Percentiles rank a stretch among this genome's conserved stretches.
Evolutionary conservation across 2,888 invertebrate species (phyloP).

Genomic region (Oscheius sp.): DNA sequence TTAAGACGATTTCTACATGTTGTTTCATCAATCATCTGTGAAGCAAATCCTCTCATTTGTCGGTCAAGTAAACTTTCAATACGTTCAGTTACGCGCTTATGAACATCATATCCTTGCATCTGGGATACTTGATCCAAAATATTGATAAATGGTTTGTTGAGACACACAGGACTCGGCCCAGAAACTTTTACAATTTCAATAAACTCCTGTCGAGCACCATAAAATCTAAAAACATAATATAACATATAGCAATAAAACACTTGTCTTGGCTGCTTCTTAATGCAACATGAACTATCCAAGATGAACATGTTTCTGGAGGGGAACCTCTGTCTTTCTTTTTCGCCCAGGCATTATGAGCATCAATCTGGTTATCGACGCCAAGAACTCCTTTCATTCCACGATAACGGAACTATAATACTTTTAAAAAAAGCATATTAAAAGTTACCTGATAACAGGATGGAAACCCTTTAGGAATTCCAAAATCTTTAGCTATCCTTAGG

Average conservation of each 20-base stretch:
- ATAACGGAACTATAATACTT: constrained; percentile 59
- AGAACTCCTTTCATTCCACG: constrained; percentile 70
- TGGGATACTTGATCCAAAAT: constrained; percentile 69
- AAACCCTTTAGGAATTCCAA: constrained; percentile 40
- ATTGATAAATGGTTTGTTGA: constrained; percentile 71
- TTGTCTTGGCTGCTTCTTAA: constrained; percentile 49
- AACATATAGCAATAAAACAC: constrained; percentile 1
- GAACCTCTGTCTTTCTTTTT: background rate
- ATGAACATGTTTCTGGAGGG: background rate
- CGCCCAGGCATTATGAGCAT: constrained; percentile 37
- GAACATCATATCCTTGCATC: constrained; percentile 55
- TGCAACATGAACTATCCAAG: constrained; percentile 34
- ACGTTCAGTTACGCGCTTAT: constrained; percentile 55
- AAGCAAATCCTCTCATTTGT: constrained; percentile 56
- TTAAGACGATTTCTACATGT: constrained; percentile 52
- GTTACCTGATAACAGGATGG: constrained; percentile 57
- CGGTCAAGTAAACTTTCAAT: constrained; percentile 64
- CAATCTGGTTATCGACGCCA: constrained; percentile 60
- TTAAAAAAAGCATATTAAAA: background rate
- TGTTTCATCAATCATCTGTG: constrained; percentile 57
- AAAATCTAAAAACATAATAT: constrained; percentile 30
- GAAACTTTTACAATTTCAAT: constrained; percentile 67
- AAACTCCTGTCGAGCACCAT: constrained; percentile 40
- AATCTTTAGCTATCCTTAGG: constrained; percentile 20
- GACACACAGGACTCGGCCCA: constrained; percentile 60